Conservation (phyloP, 1,140 invertebrate species). For the Anastatus disparis region DNA sequence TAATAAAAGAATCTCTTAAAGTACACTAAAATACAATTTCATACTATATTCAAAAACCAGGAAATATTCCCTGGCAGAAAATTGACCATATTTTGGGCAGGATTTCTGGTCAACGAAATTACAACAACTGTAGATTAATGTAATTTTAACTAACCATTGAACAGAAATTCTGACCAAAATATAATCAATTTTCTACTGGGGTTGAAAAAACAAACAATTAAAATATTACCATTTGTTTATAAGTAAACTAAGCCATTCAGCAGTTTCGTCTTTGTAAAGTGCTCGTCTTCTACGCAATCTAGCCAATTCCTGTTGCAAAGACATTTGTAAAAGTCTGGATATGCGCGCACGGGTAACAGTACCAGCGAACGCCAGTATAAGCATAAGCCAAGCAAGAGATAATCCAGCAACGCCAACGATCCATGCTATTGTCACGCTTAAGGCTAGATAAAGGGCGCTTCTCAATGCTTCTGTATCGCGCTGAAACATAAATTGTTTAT, state of each 20-base stretch:
- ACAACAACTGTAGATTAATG: too few relatives aligned
- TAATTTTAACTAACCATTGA: too few relatives aligned
- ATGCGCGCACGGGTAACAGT: conserved; percentile 55
- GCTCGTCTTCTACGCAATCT: conserved; percentile 64
- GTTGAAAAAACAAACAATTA: too few relatives aligned
- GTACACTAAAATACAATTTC: too few relatives aligned
- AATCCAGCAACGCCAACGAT: conserved; percentile 56
- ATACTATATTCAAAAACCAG: too few relatives aligned
- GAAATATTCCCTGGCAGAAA: too few relatives aligned
- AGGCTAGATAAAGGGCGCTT: conserved; percentile 50
- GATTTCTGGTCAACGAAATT: too few relatives aligned
- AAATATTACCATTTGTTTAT: conserved; percentile 69
- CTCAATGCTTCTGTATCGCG: conserved; percentile 53
- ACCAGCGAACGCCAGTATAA: conserved; percentile 54
- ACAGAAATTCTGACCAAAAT: too few relatives aligned
- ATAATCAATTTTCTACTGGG: too few relatives aligned
- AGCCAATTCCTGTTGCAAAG: conserved; percentile 58
- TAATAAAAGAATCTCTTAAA: too few relatives aligned
- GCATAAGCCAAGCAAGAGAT: conserved; percentile 60
- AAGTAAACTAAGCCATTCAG: conserved; percentile 70
- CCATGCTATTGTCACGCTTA: conserved; percentile 54
- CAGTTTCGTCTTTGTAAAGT: conserved; percentile 66
- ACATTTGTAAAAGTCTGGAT: conserved; percentile 51
- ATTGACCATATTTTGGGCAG: too few relatives aligned
- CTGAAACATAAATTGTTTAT: conserved; percentile 40